Percentiles rank a stretch among this genome's conserved stretches.
Evolutionary conservation across 2,888 invertebrate genomes (phyloP).

Genomic region (Volucella inflata): DNA sequence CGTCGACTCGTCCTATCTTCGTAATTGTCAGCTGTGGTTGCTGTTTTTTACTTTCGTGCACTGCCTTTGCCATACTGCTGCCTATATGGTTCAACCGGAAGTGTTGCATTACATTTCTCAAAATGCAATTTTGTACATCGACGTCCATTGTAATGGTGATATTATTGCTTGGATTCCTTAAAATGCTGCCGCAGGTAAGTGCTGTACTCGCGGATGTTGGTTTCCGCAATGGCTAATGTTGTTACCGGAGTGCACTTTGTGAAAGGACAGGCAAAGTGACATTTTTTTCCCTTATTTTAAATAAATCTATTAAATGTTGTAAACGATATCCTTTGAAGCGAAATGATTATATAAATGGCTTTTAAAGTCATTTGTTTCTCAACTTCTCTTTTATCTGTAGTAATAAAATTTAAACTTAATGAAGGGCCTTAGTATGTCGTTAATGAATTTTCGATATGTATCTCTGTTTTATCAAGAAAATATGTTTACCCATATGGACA

Average conservation of each 20-base stretch:
- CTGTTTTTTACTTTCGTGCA: constrained; percentile 83
- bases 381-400: too few species aligned
- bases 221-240: neutral
- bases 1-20: constrained; percentile 81
- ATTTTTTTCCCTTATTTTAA: too few species aligned
- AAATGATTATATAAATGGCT: too few species aligned
- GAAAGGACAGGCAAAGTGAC: too few species aligned
- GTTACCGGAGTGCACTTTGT: neutral
- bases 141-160: constrained; percentile 89
- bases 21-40: constrained; percentile 83
- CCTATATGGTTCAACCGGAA: constrained; percentile 83
- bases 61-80: constrained; percentile 82
- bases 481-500: too few species aligned
- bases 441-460: too few species aligned
- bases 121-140: constrained; percentile 88
- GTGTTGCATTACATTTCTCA: constrained; percentile 87
- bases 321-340: too few species aligned
- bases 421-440: too few species aligned
- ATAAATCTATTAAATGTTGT: too few species aligned
- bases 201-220: neutral
- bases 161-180: constrained; percentile 84
- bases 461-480: too few species aligned
- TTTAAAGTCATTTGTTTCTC: too few species aligned
- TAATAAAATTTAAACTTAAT: too few species aligned
- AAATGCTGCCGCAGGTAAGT: constrained; percentile 85